phyloP scores from a whole-genome alignment of 2,888 invertebrate species.

The Macrosiphum euphorbiae region DNA sequence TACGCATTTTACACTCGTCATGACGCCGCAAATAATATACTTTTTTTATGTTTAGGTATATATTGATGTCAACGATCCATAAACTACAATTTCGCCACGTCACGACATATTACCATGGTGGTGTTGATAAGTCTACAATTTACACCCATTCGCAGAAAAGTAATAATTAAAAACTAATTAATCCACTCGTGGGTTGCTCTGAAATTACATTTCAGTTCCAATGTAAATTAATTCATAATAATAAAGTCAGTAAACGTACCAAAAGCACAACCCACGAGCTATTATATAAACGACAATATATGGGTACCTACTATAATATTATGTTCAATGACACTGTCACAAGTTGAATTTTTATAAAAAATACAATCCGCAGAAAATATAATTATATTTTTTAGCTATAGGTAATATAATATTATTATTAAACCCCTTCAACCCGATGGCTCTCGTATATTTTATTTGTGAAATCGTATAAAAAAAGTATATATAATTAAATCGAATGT shows the following conservation, averaged over 20 bases:
- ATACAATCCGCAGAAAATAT: not conserved
- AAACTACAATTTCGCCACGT: not conserved
- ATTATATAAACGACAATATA: not conserved
- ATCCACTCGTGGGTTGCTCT: not conserved
- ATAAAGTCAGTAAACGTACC: not conserved
- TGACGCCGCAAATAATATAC: not conserved
- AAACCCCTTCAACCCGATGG: not conserved
- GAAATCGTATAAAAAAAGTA: not conserved
- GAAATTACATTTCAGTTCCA: not conserved
- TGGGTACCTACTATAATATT: not conserved
- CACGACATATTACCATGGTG: not conserved
- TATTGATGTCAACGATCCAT: not conserved
- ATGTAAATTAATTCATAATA: not conserved
- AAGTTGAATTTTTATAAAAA: not conserved
- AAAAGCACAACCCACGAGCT: not conserved
- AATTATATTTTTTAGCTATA: not conserved
- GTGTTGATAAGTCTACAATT: not conserved
- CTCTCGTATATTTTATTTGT: not conserved
- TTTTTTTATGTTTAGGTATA: not conserved
- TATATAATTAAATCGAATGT: not conserved
- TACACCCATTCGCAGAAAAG: not conserved
- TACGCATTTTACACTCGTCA: not conserved
- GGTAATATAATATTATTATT: not conserved
- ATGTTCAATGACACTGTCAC: not conserved
- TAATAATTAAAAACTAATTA: not conserved